Evolutionary conservation across 2,113 vertebrate genomes (phyloP), one percentile per base, ranked within the genome.

Genomic region (Nothocercus julius): DNA sequence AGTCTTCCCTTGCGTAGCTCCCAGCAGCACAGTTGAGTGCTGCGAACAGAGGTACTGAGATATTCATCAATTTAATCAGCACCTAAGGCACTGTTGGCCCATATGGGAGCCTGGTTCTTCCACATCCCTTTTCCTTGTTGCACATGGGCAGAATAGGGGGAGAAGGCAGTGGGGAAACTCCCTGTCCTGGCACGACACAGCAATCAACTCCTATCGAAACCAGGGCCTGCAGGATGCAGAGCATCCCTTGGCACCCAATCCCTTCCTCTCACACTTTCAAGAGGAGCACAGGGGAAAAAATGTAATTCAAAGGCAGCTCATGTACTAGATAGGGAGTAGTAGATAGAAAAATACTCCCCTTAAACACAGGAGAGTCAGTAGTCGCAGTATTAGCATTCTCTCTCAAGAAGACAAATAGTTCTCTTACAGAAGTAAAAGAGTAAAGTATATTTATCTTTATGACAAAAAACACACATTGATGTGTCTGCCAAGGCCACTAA

Each of bases 91-190:
- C 18, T 54, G 16, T 0, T 51, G 28, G 30, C 54, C 28, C 54
- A 72, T 2, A 0, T 13, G 40, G 36, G 47, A 2, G 1, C 19
- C 86, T 38, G 44, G 4, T 4, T 64, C 82, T 61, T 66, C 77
- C 4, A 2, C 36, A 20, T 19, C 32, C 11, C 47, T 73, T 13
- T 40, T 34, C 20, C 3, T 24, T 45, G 51, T 75, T 36, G 28
- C 8, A 9, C 1, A 2, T 30, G 7, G 3, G 7, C 1, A 27
- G 8, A 34, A 42, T 56, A 82, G 8, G 17, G 28, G 24, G 22
- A 22, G 18, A 78, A 75, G 40, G 30, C 62, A 54, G 49, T 2
- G 5, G 18, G 49, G 62, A 88, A 82, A 75, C 25, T 25, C 44
- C 47, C 13, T 54, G 61, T 11, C 53, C 51, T 74, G 28, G 15